Conservation (phyloP, 2,888 invertebrate species). For the Phymatocera aterrima region DNA sequence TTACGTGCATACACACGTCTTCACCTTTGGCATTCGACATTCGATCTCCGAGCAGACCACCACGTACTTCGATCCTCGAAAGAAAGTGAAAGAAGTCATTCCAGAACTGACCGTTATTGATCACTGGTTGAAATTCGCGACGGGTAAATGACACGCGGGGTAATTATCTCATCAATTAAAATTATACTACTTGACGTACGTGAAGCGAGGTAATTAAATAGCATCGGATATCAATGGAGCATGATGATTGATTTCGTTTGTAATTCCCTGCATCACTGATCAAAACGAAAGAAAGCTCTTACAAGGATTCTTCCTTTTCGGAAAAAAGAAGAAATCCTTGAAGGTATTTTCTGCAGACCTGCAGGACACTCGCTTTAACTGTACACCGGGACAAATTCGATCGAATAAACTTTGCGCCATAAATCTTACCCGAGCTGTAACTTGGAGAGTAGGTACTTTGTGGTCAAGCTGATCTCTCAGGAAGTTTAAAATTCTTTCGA, state of each 20-base stretch:
- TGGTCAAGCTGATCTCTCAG: background rate
- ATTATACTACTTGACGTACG: background rate
- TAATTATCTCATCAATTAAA: background rate
- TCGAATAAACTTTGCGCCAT: background rate
- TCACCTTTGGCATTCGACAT: background rate
- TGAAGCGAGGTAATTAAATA: background rate
- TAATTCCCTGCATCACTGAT: no score
- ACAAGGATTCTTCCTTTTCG: no score
- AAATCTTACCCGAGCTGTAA: slow-evolving; percentile 1
- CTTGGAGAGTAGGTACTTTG: background rate
- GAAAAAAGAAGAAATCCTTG: background rate
- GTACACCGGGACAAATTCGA: background rate
- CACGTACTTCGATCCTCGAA: background rate
- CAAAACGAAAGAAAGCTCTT: no score
- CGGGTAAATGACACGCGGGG: background rate
- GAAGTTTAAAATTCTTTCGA: background rate
- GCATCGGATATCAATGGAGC: background rate
- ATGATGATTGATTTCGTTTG: no score
- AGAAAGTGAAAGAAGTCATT: background rate
- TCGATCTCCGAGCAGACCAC: background rate
- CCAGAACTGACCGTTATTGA: background rate
- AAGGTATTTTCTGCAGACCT: background rate
- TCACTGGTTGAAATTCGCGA: background rate
- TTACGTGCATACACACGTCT: background rate
- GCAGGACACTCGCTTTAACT: background rate